These are phyloP conservation scores for Paraplagusia blochii DNA, from an alignment of 2,113 vertebrate genomes.

Conservation along the genomic window DNA sequence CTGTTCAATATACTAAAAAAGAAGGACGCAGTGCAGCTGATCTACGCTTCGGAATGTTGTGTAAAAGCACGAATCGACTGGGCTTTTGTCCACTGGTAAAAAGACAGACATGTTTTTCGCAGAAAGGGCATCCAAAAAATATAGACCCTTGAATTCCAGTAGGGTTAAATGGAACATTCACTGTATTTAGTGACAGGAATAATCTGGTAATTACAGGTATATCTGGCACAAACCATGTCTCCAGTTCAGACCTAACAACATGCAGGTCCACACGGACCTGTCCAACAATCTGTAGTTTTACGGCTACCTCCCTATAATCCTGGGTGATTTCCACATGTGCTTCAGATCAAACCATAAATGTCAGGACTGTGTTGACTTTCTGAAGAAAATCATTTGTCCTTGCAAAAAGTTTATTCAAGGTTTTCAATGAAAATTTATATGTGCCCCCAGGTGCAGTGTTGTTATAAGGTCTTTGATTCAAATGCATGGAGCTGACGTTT, in stretches of 20 bases:
- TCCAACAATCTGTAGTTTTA: conserved; percentile 26
- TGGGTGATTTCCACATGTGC: conserved; percentile 45
- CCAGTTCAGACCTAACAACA: too few relatives aligned
- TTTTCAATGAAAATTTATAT: conserved; percentile 50
- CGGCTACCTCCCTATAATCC: conserved; percentile 19
- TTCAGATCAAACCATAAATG: conserved; percentile 51
- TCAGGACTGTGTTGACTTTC: conserved; percentile 27
- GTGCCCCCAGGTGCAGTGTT: conserved; percentile 42
- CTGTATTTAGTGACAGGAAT: conserved; percentile 10
- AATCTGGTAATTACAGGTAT: too few relatives aligned
- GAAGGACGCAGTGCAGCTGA: conserved; percentile 47
- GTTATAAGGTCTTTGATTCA: conserved; percentile 50
- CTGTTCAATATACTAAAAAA: conserved; percentile 48
- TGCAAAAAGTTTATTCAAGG: conserved; percentile 42
- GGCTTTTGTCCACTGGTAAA: conserved; percentile 20
- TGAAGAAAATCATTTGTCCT: conserved; percentile 47
- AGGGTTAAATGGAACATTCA: conserved; percentile 17
- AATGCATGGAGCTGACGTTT: conserved; percentile 41
- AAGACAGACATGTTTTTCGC: conserved; percentile 6
- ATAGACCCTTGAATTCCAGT: conserved; percentile 7
- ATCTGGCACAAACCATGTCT: too few relatives aligned
- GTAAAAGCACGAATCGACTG: conserved; percentile 24
- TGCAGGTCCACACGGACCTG: not conserved
- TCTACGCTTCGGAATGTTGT: conserved; percentile 38
- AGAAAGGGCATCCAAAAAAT: conserved; percentile 2